Conservation (phyloP, 2,113 vertebrate genomes). For the Cololabis saira region DNA sequence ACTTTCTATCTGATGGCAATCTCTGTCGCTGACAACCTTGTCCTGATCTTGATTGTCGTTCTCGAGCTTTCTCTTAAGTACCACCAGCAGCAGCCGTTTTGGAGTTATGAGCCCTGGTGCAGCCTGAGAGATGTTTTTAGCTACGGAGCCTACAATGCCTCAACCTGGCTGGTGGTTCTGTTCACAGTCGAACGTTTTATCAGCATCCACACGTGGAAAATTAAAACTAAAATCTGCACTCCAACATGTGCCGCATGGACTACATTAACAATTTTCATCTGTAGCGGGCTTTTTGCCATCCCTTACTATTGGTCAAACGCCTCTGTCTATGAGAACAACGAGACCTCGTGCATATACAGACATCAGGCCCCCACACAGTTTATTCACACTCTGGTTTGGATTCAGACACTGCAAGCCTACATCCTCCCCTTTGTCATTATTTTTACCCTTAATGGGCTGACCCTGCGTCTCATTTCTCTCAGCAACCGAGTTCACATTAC, state of each 20-base stretch:
- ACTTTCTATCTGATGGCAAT: conserved; percentile 77
- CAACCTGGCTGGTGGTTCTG: conserved; percentile 73
- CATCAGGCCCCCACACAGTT: conserved; percentile 35
- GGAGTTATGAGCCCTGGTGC: conserved; percentile 71
- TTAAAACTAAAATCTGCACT: conserved; percentile 64
- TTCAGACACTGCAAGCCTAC: conserved; percentile 67
- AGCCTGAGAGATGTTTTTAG: conserved; percentile 72
- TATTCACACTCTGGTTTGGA: conserved; percentile 69
- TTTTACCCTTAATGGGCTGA: conserved; percentile 70
- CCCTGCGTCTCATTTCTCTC: conserved; percentile 58
- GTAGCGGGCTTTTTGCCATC: conserved; percentile 62
- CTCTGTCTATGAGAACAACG: conserved; percentile 49
- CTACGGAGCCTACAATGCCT: conserved; percentile 67
- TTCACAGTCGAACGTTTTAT: conserved; percentile 74
- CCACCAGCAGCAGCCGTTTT: conserved; percentile 65
- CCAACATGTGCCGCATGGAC: conserved; percentile 45
- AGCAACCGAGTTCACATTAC: conserved; percentile 61
- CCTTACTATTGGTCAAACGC: conserved; percentile 74
- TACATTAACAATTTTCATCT: conserved; percentile 50
- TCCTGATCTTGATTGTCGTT: conserved; percentile 70
- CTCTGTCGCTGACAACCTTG: conserved; percentile 70
- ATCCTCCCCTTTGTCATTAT: conserved; percentile 73
- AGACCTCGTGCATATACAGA: conserved; percentile 64
- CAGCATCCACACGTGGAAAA: conserved; percentile 59
- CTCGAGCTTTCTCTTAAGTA: conserved; percentile 67